Base-by-base conservation (phyloP, 2,797 vertebrate genomes). In the Platyrinchus mystaceus region DNA sequence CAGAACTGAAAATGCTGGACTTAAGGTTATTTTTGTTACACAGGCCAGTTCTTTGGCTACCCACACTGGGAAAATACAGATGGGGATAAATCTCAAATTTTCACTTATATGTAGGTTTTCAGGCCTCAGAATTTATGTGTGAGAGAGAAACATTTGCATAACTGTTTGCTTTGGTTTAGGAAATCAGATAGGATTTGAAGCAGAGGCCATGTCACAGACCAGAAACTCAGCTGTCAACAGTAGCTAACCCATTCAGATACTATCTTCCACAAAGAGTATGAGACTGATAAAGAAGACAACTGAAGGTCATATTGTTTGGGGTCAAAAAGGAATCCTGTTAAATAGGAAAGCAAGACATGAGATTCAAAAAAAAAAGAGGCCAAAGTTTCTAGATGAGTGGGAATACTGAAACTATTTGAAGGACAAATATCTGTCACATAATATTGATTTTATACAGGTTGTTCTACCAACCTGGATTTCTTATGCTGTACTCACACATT, bases 401-500 rank as follows among this genome's bases (percentile, higher is more conserved):
- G 24, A 84, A 39, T 17, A 77, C n/a, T 47, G 36, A 58, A 85
- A 18, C 2, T 60, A 32, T 47, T 39, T 74, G 41, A 89, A 86
- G 16, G 18, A 66, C 12, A 90, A 56, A 47, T 47, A 86, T 39
- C 15, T 77, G 14, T 55, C 52, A 52, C 1, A 3, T 52, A 34
- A 56, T 44, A 78, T 6, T 55, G 84, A 84, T 83, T 82, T 87
- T 79, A 30, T 75, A 39, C 5, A n/a, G 20, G 15, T 81, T 84
- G 9, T 36, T 71, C 34, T 78, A 50, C 16, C 67, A 74, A 78
- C 6, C 5, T 47, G 36, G 11, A 58, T 64, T 67, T 9, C 12
- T 21, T 44, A 23, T 2, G 0, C 9, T 83, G 6, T 28, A 8
- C 3, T 74, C 1, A 74, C 20, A 52, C 3, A 28, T 47, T 5